Conservation (phyloP, 23 tunicate genomes). For the Oikopleura dioica region DNA sequence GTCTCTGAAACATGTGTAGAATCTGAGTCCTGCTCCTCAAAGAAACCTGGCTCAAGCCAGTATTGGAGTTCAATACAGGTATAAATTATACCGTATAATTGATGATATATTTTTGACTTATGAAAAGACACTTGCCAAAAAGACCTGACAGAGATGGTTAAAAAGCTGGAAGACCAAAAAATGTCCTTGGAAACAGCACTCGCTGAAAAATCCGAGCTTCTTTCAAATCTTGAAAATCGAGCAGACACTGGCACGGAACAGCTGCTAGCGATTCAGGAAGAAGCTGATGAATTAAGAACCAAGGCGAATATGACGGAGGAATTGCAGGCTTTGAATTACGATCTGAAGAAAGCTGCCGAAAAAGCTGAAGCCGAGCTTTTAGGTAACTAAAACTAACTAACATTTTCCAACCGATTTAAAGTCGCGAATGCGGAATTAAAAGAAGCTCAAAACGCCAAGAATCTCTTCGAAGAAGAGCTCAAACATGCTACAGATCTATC, state of each 20-base stretch:
- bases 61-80: too few species aligned
- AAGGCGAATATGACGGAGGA: not conserved
- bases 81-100: too few species aligned
- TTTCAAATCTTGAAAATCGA: not conserved
- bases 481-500: too few species aligned
- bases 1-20: too few species aligned
- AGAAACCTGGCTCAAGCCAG: too few species aligned
- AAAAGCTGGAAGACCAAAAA: not conserved
- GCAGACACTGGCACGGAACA: not conserved
- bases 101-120: too few species aligned
- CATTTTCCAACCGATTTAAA: too few species aligned
- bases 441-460: too few species aligned
- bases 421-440: too few species aligned
- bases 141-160: constrained; percentile 7
- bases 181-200: not conserved
- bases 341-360: not conserved
- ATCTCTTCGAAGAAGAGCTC: too few species aligned
- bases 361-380: not conserved
- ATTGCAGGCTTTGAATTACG: not conserved
- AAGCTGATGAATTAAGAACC: not conserved
- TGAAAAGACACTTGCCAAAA: constrained; percentile 6
- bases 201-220: not conserved
- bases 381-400: too few species aligned
- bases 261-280: not conserved
- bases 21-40: too few species aligned